Evolutionary conservation across 1,140 invertebrate genomes (phyloP).

Genomic region (Monochamus saltuarius): DNA sequence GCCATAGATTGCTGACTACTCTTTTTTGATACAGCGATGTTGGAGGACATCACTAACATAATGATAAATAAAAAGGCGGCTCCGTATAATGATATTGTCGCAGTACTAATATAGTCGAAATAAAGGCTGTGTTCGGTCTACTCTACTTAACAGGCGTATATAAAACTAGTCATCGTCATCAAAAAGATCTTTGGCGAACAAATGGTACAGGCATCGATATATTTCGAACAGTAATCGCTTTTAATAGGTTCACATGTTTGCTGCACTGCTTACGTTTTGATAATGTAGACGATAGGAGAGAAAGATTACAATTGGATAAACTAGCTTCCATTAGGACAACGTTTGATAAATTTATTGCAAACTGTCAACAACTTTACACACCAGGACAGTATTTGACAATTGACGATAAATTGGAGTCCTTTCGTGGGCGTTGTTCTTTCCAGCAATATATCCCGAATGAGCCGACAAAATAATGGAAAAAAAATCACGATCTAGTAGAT

Average conservation of each 20-base stretch:
- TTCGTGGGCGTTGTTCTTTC: slow-evolving; percentile 9
- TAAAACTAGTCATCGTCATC: slow-evolving; percentile 5
- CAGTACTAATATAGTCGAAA: slow-evolving; percentile 5
- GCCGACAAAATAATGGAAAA: slow-evolving; percentile 11
- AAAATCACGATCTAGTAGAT: slow-evolving; percentile 10
- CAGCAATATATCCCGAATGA: slow-evolving; percentile 12
- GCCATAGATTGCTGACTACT: background rate
- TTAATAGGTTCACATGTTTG: slow-evolving; percentile 15
- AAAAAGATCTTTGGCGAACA: slow-evolving; percentile 5
- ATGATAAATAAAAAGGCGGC: background rate
- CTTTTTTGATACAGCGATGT: background rate
- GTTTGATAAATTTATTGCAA: slow-evolving; percentile 4
- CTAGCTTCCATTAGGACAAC: slow-evolving; percentile 4
- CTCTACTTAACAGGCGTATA: slow-evolving; percentile 1
- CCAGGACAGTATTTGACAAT: slow-evolving; percentile 13
- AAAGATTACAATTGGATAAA: slow-evolving; percentile 4
- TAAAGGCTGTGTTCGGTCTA: slow-evolving; percentile 4
- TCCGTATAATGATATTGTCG: background rate
- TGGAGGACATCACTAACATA: background rate
- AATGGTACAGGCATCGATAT: slow-evolving; percentile 4
- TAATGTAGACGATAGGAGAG: slow-evolving; percentile 9
- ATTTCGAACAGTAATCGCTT: slow-evolving; percentile 7
- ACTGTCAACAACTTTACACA: slow-evolving; percentile 7
- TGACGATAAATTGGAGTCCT: slow-evolving; percentile 7
- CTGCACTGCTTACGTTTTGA: slow-evolving; percentile 17